Conservation (phyloP, 2,113 vertebrate species). For the Pygathrix nemaeus region DNA sequence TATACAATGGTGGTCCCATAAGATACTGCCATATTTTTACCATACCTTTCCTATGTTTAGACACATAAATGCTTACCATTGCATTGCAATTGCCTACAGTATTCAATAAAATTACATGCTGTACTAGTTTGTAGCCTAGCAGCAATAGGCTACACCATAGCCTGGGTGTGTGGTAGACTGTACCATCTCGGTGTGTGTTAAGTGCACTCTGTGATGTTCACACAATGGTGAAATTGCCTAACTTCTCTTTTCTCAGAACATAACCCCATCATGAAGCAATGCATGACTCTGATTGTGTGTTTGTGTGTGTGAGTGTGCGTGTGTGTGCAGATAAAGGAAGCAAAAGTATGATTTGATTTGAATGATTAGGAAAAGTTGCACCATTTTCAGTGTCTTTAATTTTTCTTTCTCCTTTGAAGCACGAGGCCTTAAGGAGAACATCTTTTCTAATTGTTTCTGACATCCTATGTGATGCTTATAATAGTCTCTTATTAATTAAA, state of each 20-base stretch:
- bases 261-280: not conserved
- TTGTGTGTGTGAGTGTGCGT: not conserved
- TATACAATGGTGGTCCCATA: not conserved
- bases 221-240: not conserved
- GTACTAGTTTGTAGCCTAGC: not conserved
- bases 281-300: not conserved
- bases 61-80: not conserved
- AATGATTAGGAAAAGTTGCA: not conserved
- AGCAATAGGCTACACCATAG: not conserved
- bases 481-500: not conserved
- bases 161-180: not conserved
- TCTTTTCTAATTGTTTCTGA: not conserved
- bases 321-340: not conserved
- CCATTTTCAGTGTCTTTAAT: not conserved
- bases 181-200: not conserved
- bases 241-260: not conserved
- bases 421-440: not conserved
- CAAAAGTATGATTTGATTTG: not conserved
- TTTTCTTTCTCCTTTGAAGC: not conserved
- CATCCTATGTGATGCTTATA: not conserved
- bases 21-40: not conserved
- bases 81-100: too few relatives aligned
- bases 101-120: not conserved
- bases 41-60: too few relatives aligned
- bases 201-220: not conserved